Percentiles rank a stretch among this genome's conserved stretches.
phyloP scores from a whole-genome alignment of 2,888 invertebrate genomes.

The Ceriagrion tenellum region DNA sequence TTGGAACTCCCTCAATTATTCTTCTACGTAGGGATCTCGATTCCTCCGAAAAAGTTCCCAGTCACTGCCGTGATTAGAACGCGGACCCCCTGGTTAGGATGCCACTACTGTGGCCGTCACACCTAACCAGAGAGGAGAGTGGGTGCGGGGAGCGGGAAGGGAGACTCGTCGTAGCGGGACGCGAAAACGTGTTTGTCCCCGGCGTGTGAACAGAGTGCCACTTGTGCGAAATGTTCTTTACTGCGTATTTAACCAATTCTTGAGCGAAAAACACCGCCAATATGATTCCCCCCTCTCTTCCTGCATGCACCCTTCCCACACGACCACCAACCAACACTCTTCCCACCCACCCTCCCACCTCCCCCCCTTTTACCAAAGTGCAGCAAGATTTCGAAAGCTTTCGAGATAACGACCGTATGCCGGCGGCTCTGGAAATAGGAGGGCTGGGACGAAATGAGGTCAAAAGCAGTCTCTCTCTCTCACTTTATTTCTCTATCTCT shows the following conservation, averaged over 20 bases:
- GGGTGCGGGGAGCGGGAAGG: too few relatives aligned
- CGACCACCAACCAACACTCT: too few relatives aligned
- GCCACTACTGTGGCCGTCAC: neutral
- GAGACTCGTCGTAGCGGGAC: neutral
- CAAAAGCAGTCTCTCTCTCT: constrained; percentile 56
- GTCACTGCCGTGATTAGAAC: too few relatives aligned
- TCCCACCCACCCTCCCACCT: neutral
- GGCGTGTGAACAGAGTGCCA: constrained; percentile 7
- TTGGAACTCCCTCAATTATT: too few relatives aligned
- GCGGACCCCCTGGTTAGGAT: neutral
- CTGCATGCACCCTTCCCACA: neutral
- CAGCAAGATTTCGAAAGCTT: constrained; percentile 62
- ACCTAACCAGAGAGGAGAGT: neutral
- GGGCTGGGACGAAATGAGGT: constrained; percentile 62
- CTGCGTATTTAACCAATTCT: constrained; percentile 54
- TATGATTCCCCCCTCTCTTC: constrained; percentile 17
- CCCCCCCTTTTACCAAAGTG: constrained; percentile 39
- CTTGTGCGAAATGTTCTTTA: constrained; percentile 25
- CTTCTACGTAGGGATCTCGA: too few relatives aligned
- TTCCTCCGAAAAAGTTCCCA: too few relatives aligned
- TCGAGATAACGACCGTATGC: constrained; percentile 63
- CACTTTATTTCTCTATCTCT: too few relatives aligned
- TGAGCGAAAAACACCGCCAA: constrained; percentile 62
- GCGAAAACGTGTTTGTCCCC: neutral
- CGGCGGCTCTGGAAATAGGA: constrained; percentile 61